phyloP scores from a whole-genome alignment of 2,113 vertebrate species.

The Mandrillus leucophaeus region DNA sequence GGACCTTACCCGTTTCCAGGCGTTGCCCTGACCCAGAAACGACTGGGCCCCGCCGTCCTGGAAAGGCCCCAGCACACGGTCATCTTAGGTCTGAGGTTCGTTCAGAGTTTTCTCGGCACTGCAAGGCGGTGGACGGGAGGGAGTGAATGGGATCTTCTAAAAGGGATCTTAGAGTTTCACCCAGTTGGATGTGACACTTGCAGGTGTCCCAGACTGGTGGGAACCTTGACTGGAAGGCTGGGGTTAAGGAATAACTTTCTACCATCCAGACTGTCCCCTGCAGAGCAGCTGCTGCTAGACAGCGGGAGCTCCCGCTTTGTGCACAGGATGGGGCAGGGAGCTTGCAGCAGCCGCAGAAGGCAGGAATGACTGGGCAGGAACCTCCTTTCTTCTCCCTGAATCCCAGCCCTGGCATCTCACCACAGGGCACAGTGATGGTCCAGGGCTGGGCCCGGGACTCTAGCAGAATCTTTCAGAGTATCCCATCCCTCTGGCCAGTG shows the following conservation, averaged over 20 bases:
- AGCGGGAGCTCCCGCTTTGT: accelerated
- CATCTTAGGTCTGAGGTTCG: too few species aligned
- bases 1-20: too few species aligned
- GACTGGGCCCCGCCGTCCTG: too few species aligned
- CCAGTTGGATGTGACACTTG: too few species aligned
- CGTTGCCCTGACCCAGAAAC: accelerated
- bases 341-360: accelerated
- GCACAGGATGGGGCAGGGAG: too few species aligned
- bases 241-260: too few species aligned
- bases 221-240: too few species aligned
- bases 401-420: not conserved
- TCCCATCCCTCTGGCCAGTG: not conserved
- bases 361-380: not conserved
- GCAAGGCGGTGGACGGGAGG: not conserved
- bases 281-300: too few species aligned
- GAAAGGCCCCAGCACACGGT: not conserved
- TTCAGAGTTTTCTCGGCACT: not conserved
- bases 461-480: not conserved
- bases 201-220: too few species aligned
- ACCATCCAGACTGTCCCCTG: too few species aligned
- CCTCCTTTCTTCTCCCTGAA: not conserved
- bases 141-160: not conserved
- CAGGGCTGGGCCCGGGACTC: too few species aligned
- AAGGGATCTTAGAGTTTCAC: not conserved
- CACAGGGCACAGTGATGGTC: not conserved